These are phyloP conservation scores for Hydrozoanthus tunicans DNA, from an alignment of 64 coral and sea anemone genomes.

Conservation along the genomic window DNA sequence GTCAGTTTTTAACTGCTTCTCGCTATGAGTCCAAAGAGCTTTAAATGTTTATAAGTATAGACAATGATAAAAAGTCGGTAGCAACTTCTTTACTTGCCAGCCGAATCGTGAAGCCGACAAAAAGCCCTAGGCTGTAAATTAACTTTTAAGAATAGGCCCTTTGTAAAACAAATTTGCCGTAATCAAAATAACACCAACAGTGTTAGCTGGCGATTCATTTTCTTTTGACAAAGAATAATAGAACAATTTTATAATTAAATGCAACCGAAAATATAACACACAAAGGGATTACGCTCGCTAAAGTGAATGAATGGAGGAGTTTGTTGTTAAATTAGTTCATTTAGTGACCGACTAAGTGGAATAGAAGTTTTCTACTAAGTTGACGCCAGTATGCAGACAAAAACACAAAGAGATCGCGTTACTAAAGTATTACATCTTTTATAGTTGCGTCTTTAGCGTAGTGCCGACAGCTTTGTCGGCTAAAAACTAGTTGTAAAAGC, in stretches of 20 bases:
- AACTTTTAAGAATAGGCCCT: constrained; percentile 67
- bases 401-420: constrained; percentile 22
- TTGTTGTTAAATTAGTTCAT: constrained; percentile 55
- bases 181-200: constrained; percentile 79
- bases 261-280: constrained; percentile 48
- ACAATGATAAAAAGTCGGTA: background rate
- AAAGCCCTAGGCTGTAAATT: constrained; percentile 66
- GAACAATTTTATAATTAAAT: constrained; percentile 95
- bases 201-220: constrained; percentile 75
- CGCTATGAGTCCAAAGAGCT: constrained; percentile 22
- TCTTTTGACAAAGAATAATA: constrained; percentile 83
- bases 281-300: constrained; percentile 63
- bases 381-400: constrained; percentile 8
- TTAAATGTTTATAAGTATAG: constrained; percentile 3
- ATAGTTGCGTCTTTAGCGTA: constrained; percentile 9
- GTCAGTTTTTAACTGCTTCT: constrained; percentile 30
- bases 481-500: background rate
- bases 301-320: constrained; percentile 36
- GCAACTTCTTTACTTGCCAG: background rate
- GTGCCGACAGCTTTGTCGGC: constrained; percentile 33
- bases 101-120: constrained; percentile 43
- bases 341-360: background rate
- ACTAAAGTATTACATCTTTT: constrained; percentile 28
- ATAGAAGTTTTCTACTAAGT: constrained; percentile 17
- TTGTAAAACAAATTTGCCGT: constrained; percentile 72